Base-by-base conservation (phyloP, 2,797 vertebrate species). In the Coendou prehensilis region DNA sequence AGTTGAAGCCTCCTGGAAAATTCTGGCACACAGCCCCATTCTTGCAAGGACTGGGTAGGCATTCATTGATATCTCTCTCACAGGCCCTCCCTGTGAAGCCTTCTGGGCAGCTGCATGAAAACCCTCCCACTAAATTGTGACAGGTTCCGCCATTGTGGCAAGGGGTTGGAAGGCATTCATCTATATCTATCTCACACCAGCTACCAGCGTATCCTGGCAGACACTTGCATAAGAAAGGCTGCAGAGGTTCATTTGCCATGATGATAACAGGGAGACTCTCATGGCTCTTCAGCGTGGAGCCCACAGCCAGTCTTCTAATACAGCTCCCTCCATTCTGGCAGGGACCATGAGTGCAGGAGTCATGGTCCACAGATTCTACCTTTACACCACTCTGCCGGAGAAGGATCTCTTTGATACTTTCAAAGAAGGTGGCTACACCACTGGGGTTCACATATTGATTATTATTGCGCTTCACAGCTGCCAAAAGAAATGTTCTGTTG, bases 1-100 rank as follows among this genome's bases (percentile, higher is more conserved):
- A 99, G 98, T 98, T 99, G 99, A 99, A 99, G 97, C 99, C 98
- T 98, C 99, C 99, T 47, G 99, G 99, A 96, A 99, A 98, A 97
- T 99, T 99, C 97, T 99, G 99, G 98, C 99, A 99, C 64, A 96
- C 15, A 98, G 99, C 96, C 98, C 99, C 93, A 0, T 98, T 95
- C 79, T 95, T 94, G 97, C 98, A 99, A 0, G 99, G 99, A 97
- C 98, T 99, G 85, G 99, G 99, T 91, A 99, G 99, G 98, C 99
- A 99, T 98, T 99, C 99, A 0, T 99, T 99, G 98, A 99, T 33
- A 0, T 99, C 99, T 95, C 99, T 99, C 98, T 99, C 99, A 0
- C 99, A 99, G 89, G 99, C 99, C 98, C 99, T 99, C 54, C 99
- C 99, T 0, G 99, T 99, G 98, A 99, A 99, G 83, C 99, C 99